Conservation (phyloP, 2,888 invertebrate species). For the Thecophora atra region DNA sequence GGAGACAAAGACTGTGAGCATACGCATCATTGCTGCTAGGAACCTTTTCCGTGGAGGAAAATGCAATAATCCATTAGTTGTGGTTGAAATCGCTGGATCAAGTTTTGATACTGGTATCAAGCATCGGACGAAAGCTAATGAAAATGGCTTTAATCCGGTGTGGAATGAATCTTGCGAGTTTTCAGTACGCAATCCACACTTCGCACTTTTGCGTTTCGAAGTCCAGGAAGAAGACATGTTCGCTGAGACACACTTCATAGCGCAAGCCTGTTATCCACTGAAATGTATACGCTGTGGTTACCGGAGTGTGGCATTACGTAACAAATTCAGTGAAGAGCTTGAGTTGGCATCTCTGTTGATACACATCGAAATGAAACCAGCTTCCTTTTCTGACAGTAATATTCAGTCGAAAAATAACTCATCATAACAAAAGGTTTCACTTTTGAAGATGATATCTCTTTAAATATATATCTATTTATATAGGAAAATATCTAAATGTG, state of each 20-base stretch:
- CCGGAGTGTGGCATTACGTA: conserved; percentile 89
- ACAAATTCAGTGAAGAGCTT: conserved; percentile 90
- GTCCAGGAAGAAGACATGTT: conserved; percentile 98
- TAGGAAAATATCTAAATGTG: too few species aligned
- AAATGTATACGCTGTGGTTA: conserved; percentile 85
- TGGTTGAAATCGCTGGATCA: conserved; percentile 89
- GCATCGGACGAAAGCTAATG: conserved; percentile 86
- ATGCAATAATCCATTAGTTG: conserved; percentile 88
- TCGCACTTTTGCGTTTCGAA: conserved; percentile 86
- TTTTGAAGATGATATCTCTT: too few species aligned
- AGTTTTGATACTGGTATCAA: conserved; percentile 87
- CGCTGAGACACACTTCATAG: conserved; percentile 95
- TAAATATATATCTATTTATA: too few species aligned
- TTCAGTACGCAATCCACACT: conserved; percentile 80
- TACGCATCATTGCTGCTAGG: conserved; percentile 88
- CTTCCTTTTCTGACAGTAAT: conserved; percentile 12
- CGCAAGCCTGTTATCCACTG: conserved; percentile 92
- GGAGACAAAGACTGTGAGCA: conserved; percentile 72
- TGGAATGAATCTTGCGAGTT: conserved; percentile 92
- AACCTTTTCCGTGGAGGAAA: conserved; percentile 86
- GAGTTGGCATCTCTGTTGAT: conserved; percentile 91
- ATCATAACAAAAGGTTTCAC: too few species aligned
- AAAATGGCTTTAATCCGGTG: conserved; percentile 92
- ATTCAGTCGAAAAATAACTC: neutral
- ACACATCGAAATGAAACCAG: conserved; percentile 73